phyloP scores from a whole-genome alignment of 2,888 invertebrate species.

The Chaetoderma sp. region DNA sequence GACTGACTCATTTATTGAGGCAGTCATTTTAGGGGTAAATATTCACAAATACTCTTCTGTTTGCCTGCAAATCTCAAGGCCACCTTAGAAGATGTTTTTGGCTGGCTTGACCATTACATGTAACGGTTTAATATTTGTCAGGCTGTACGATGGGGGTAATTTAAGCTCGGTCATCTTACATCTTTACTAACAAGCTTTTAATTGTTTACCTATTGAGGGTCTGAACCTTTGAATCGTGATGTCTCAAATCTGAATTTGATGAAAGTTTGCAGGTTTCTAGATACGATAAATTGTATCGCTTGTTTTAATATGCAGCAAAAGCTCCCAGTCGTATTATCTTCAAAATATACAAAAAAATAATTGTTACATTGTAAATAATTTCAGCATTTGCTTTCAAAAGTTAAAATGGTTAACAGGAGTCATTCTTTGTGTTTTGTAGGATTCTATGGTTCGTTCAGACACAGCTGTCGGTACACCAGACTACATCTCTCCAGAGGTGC shows the following conservation, averaged over 20 bases:
- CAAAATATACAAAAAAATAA: too few species aligned
- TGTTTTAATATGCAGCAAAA: background rate
- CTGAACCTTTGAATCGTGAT: background rate
- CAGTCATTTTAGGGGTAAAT: too few species aligned
- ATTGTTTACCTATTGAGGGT: background rate
- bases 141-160: too few species aligned
- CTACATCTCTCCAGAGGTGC: constrained; percentile 98
- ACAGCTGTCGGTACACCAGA: constrained; percentile 99
- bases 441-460: constrained; percentile 94
- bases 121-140: background rate
- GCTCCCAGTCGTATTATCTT: too few species aligned
- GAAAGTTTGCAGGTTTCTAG: background rate
- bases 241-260: background rate
- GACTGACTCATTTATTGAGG: too few species aligned
- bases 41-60: too few species aligned
- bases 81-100: background rate
- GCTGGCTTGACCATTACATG: background rate
- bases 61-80: too few species aligned
- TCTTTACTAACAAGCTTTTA: too few species aligned
- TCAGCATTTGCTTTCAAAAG: background rate
- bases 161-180: too few species aligned
- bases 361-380: background rate
- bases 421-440: constrained; percentile 72
- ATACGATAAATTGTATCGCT: background rate
- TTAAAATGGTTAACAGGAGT: background rate